Conservation (phyloP, 2,797 vertebrate genomes). For the Danio albolineatus region DNA sequence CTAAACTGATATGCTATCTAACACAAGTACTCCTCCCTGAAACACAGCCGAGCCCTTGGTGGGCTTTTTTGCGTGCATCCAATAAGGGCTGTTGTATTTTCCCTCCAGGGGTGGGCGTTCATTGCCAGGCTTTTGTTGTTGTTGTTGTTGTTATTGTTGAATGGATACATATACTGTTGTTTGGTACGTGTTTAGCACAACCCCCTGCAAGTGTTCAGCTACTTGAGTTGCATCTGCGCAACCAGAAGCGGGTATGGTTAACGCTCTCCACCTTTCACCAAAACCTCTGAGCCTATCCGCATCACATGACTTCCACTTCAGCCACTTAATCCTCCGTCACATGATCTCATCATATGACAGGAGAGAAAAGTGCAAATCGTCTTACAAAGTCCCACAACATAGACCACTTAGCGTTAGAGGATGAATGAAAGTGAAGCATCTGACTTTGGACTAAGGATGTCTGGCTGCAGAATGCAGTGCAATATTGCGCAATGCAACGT, state of each 20-base stretch:
- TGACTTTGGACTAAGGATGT: conserved; percentile 4
- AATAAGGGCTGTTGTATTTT: conserved; percentile 31
- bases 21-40: conserved; percentile 44
- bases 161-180: conserved; percentile 3
- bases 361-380: conserved; percentile 73
- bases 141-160: not conserved
- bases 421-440: conserved; percentile 13
- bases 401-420: conserved; percentile 1
- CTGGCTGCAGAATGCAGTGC: not conserved
- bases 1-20: conserved; percentile 49
- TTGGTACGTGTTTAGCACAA: not conserved
- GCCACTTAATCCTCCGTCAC: conserved; percentile 70
- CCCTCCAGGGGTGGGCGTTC: conserved; percentile 20
- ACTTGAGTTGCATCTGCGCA: not conserved
- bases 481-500: conserved; percentile 5
- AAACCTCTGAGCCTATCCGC: conserved; percentile 26
- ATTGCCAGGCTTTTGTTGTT: not conserved
- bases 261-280: conserved; percentile 24
- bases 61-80: too few relatives aligned
- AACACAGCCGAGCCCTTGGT: conserved; percentile 37
- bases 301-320: conserved; percentile 48
- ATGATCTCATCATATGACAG: conserved; percentile 72
- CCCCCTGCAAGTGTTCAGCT: not conserved
- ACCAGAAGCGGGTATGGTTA: conserved; percentile 15
- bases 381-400: conserved; percentile 63